A percentile compares a stretch with the other conserved stretches of the same genome.
Conservation (phyloP, 92 coral and sea anemone species). For the Virgularia gustaviana region DNA sequence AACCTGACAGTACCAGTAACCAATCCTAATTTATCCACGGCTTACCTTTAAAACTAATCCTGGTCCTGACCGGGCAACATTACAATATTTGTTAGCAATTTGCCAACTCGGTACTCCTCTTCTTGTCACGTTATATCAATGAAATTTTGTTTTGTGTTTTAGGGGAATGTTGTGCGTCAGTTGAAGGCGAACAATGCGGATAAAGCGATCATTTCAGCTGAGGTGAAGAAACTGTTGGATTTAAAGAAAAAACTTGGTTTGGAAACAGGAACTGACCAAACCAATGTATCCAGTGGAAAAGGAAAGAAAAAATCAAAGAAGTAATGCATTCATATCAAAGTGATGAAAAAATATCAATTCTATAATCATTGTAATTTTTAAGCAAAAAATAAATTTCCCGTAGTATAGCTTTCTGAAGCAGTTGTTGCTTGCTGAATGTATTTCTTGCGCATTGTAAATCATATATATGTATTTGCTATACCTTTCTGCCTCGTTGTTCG, state of each 20-base stretch:
- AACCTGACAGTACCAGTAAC: too few species aligned
- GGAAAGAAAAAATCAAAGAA: slow-evolving; percentile 68
- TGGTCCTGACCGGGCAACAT: background rate
- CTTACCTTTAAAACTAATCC: too few species aligned
- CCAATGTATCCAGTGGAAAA: slow-evolving; percentile 47
- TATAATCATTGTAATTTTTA: background rate
- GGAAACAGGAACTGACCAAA: slow-evolving; percentile 71
- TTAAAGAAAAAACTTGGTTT: slow-evolving; percentile 69
- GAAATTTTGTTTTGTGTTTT: slow-evolving; percentile 16
- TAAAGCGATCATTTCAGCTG: slow-evolving; percentile 69
- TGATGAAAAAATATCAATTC: background rate
- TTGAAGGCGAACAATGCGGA: slow-evolving; percentile 84
- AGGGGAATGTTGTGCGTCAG: slow-evolving; percentile 86
- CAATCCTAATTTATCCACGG: too few species aligned
- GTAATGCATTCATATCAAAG: slow-evolving; percentile 22
- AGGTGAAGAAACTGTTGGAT: slow-evolving; percentile 69
- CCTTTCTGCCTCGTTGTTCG: too few species aligned
- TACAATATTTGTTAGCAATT: background rate
- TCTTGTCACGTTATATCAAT: background rate
- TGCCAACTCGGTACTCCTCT: background rate
- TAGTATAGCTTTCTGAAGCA: too few species aligned
- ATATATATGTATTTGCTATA: too few species aligned
- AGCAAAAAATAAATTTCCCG: too few species aligned
- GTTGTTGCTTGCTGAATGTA: too few species aligned
- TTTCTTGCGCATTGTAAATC: too few species aligned